Conservation (phyloP, 2,797 vertebrate genomes). For the Liparis tanakae region DNA sequence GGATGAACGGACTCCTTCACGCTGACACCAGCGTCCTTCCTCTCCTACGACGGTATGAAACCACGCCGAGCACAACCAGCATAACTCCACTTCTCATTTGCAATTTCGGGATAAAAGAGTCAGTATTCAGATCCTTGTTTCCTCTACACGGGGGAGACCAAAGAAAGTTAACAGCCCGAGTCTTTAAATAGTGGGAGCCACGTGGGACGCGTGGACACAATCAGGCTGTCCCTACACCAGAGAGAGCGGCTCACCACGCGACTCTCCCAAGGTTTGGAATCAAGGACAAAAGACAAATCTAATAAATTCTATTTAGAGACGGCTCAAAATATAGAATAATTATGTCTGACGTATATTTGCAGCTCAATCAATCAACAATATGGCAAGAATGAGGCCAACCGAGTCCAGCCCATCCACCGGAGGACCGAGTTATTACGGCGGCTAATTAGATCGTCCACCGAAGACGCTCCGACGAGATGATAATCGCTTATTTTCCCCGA, state of each 20-base stretch:
- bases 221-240: slow-evolving; percentile 82
- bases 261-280: slow-evolving; percentile 78
- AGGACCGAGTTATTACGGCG: slow-evolving; percentile 76
- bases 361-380: slow-evolving; percentile 83
- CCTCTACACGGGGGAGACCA: slow-evolving; percentile 72
- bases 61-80: neutral
- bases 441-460: slow-evolving; percentile 72
- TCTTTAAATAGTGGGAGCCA: slow-evolving; percentile 81
- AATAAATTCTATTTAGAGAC: slow-evolving; percentile 84
- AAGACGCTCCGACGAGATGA: slow-evolving; percentile 39
- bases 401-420: slow-evolving; percentile 70
- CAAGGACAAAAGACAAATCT: slow-evolving; percentile 82
- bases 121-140: slow-evolving; percentile 35
- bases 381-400: slow-evolving; percentile 75
- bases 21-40: neutral
- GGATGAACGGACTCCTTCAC: neutral
- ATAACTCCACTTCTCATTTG: slow-evolving; percentile 20
- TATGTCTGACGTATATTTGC: slow-evolving; percentile 79
- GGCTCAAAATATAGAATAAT: slow-evolving; percentile 83
- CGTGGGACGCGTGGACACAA: slow-evolving; percentile 80
- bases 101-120: neutral
- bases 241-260: slow-evolving; percentile 63
- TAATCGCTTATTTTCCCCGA: slow-evolving; percentile 70
- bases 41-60: neutral
- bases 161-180: slow-evolving; percentile 74